Conservation (phyloP, 2,797 vertebrate genomes). For the Ceyx erithaca region DNA sequence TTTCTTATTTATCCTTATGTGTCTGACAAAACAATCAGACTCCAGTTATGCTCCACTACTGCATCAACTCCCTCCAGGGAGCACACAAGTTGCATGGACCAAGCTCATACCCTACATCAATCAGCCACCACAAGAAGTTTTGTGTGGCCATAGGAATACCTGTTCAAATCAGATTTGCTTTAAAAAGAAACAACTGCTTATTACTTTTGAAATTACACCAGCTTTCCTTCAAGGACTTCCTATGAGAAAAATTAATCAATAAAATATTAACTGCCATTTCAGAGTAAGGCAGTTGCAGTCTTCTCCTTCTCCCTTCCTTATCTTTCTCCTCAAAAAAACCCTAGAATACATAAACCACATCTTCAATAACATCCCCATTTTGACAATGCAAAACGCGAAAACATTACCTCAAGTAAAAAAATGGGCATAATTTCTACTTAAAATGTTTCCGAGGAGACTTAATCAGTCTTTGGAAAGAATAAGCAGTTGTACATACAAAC, state of each 20-base stretch:
- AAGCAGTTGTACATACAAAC: background rate
- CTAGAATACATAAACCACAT: background rate
- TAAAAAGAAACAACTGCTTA: background rate
- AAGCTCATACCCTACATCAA: background rate
- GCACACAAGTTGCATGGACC: background rate
- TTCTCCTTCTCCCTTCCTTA: background rate
- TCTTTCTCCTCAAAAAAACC: background rate
- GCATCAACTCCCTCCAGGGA: background rate
- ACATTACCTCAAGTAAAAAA: background rate
- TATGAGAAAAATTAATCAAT: background rate
- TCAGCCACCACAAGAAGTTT: background rate
- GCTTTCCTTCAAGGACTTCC: background rate
- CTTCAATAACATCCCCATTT: background rate
- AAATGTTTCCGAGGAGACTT: background rate
- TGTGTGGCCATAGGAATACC: background rate
- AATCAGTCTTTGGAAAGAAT: background rate
- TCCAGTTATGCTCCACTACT: accelerated
- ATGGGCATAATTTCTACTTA: background rate
- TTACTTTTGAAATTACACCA: background rate
- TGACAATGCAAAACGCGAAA: background rate
- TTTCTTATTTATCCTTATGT: too few species aligned
- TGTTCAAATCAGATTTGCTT: background rate
- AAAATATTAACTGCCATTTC: background rate
- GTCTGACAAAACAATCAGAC: background rate
- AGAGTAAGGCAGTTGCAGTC: background rate